A percentile compares a stretch with the other conserved stretches of the same genome.
Evolutionary conservation across 2,113 vertebrate species (phyloP).

Genomic region (Pandion haliaetus): DNA sequence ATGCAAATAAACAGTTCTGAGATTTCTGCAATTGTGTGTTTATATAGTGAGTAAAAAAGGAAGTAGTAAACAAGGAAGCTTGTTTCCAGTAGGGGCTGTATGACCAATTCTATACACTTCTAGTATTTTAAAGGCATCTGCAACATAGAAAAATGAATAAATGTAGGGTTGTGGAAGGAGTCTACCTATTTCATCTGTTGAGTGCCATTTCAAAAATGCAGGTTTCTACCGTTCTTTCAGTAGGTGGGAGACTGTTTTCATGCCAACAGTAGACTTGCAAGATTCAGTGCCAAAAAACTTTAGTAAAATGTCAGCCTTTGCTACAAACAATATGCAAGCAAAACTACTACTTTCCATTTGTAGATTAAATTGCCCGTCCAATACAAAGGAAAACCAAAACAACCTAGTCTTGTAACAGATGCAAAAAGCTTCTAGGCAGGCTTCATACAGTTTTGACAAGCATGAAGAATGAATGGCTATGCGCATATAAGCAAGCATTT

Average conservation of each 20-base stretch:
- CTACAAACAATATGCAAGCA: background rate
- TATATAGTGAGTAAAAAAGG: background rate
- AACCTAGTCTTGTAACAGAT: background rate
- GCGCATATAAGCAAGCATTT: constrained; percentile 13
- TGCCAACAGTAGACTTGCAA: background rate
- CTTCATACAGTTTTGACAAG: background rate
- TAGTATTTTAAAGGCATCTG: background rate
- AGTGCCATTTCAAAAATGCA: background rate
- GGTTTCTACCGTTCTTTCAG: background rate
- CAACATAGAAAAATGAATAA: background rate
- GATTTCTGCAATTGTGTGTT: background rate
- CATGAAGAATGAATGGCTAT: background rate
- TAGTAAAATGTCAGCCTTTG: background rate
- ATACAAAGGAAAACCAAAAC: background rate
- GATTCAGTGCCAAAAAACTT: background rate
- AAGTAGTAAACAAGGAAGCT: background rate
- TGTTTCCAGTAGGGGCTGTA: background rate
- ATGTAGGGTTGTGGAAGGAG: background rate
- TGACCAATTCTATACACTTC: background rate
- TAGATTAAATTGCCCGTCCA: background rate
- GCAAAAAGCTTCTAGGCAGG: background rate
- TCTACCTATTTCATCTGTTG: background rate
- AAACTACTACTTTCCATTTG: background rate
- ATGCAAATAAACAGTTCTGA: background rate
- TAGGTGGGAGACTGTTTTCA: background rate